A percentile compares a stretch with the other conserved stretches of the same genome.
Evolutionary conservation across 2,888 invertebrate species (phyloP).

Genomic region (Exephanes ischioxanthus): DNA sequence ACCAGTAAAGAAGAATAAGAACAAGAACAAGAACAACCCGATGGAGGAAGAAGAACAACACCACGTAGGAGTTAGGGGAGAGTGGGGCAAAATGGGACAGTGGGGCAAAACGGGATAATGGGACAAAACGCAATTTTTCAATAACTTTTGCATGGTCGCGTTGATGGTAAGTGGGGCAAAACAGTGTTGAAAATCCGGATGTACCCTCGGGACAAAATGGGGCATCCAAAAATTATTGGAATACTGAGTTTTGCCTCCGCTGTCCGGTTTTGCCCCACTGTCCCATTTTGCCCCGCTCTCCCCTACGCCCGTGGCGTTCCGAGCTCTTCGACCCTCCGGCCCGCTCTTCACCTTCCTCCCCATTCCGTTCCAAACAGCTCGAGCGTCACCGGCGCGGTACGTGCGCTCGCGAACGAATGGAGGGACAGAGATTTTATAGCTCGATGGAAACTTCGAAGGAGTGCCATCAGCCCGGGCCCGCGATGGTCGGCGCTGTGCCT

Average conservation of each 20-base stretch:
- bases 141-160: no score
- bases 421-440: constrained; percentile 56
- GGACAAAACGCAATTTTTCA: no score
- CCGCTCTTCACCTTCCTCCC: constrained; percentile 27
- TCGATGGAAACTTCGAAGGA: constrained; percentile 54
- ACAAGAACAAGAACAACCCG: neutral
- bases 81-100: no score
- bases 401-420: constrained; percentile 45
- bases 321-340: neutral
- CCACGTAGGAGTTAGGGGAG: neutral
- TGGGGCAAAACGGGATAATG: no score
- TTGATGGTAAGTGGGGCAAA: no score
- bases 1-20: constrained; percentile 5
- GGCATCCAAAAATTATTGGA: no score
- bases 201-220: no score
- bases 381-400: constrained; percentile 9
- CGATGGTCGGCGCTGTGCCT: constrained; percentile 22
- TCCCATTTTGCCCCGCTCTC: no score
- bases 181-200: no score
- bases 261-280: no score
- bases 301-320: neutral
- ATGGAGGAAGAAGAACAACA: neutral
- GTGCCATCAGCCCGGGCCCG: constrained; percentile 44
- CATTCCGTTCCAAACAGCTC: constrained; percentile 51
- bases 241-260: no score